These are phyloP conservation scores for Chondrilla cf. caribensis DNA, from an alignment of 37 sponge, comb jelly and placozoan species.

Conservation along the genomic window DNA sequence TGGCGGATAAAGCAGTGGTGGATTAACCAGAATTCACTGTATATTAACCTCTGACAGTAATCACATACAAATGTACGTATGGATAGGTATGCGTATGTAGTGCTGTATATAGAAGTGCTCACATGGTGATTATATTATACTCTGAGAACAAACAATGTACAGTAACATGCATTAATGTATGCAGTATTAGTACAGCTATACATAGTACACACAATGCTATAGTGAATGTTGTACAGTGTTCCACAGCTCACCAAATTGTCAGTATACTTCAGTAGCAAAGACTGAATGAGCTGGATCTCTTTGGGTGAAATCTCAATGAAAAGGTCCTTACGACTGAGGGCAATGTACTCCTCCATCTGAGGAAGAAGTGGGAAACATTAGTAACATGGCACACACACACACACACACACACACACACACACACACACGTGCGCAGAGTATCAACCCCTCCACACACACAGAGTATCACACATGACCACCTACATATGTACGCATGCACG, in stretches of 20 bases:
- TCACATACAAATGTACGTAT: no score
- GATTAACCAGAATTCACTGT: no score
- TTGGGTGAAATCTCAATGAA: slow-evolving; percentile 67
- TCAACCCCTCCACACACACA: not conserved
- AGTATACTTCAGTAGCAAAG: slow-evolving; percentile 64
- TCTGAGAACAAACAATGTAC: no score
- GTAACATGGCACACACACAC: not conserved
- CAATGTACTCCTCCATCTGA: slow-evolving; percentile 85
- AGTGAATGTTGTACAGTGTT: no score
- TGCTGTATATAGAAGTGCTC: no score
- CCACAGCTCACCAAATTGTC: slow-evolving; percentile 57
- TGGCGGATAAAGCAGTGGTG: no score
- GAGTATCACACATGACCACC: not conserved
- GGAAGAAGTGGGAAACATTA: not conserved
- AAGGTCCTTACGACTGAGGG: slow-evolving; percentile 73
- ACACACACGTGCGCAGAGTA: not conserved
- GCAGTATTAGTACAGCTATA: no score
- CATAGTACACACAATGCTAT: no score
- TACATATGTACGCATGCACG: not conserved
- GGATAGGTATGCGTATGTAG: no score
- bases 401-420: slow-evolving; percentile 1
- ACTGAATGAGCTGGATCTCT: slow-evolving; percentile 66
- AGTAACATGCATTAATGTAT: no score
- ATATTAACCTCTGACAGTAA: no score
- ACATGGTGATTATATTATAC: no score